Base-by-base conservation (phyloP, 2,888 invertebrate species). In the Flexamia atlantica region DNA sequence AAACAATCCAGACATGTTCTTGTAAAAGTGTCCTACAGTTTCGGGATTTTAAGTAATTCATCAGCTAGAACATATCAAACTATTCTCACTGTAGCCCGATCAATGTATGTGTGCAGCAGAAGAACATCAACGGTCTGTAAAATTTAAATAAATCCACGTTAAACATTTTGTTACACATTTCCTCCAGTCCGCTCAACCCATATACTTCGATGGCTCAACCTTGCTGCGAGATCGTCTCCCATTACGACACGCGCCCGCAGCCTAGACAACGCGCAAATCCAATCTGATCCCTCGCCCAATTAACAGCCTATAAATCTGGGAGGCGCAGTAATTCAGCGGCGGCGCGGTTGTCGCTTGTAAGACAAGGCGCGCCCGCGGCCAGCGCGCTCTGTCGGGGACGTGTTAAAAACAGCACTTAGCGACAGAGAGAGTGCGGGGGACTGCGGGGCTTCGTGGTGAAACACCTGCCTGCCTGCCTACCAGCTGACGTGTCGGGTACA, bases 341-440 rank as follows among this genome's bases (percentile, higher is more conserved):
- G 68, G 4, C 40, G 70, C 23, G 20, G 40, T 32, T 28, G 70
- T 70, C 32, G 68, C 30, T 68, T 68, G 70, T 70, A 36, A 30
- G 70, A 70, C 70, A 70, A 70, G 70, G 7, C 20, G 20, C 20
- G 10, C 53, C 46, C 68, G 30, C 68, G n/a, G 36, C 68, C 68
- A 30, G 30, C 28, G 68, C 2, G 68, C 68, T 30, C 68, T 68
- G 68, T 32, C 36, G 76, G 50, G 46, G 76, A 46, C 40, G 76
- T 28, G 76, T 76, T 76, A 46, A 76, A 76, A 76, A 76, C 40
- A 76, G 76, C 76, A 76, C 76, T 76, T 76, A 76, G 76, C 76
- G 76, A 36, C 70, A 20, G 32, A 4, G 14, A 25, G 70, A 28
- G 70, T 5, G 70, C 5, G 30, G 20, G 70, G 36, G 40, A 36